phyloP scores from a whole-genome alignment of 2,113 vertebrate species.

The Taxidea taxus region DNA sequence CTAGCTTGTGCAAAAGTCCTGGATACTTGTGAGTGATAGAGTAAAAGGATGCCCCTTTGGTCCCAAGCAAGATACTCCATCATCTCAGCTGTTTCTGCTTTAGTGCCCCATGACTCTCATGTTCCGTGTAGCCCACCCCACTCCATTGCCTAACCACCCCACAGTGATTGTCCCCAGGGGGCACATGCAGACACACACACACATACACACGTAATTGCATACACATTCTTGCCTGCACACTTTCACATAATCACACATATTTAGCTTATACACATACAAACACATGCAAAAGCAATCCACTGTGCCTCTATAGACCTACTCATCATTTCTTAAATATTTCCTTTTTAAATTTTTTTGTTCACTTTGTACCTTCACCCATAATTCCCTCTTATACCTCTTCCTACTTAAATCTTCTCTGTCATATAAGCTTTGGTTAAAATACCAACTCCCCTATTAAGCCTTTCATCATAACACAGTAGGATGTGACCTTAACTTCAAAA shows the following conservation, averaged over 20 bases:
- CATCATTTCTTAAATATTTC: not conserved
- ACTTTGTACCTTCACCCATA: not conserved
- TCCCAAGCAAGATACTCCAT: not conserved
- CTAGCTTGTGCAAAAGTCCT: not conserved
- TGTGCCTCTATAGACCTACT: not conserved
- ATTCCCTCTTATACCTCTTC: not conserved
- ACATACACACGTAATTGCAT: not conserved
- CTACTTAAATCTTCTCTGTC: not conserved
- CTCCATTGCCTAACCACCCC: not conserved
- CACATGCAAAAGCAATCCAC: not conserved
- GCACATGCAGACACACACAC: not conserved
- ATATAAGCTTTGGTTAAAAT: not conserved
- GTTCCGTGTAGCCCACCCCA: not conserved
- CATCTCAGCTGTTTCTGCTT: not conserved
- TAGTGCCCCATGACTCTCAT: not conserved
- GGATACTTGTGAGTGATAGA: not conserved
- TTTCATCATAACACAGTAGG: not conserved
- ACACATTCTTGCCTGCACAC: not conserved
- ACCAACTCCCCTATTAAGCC: not conserved
- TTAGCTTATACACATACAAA: not conserved
- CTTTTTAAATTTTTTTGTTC: not conserved
- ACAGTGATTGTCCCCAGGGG: not conserved
- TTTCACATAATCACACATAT: not conserved
- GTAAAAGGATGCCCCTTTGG: not conserved
- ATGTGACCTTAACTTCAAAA: constrained; percentile 30